Percentiles rank a stretch among this genome's conserved stretches.
phyloP scores from a whole-genome alignment of 1,140 invertebrate species.

The Aleiodes sp. region DNA sequence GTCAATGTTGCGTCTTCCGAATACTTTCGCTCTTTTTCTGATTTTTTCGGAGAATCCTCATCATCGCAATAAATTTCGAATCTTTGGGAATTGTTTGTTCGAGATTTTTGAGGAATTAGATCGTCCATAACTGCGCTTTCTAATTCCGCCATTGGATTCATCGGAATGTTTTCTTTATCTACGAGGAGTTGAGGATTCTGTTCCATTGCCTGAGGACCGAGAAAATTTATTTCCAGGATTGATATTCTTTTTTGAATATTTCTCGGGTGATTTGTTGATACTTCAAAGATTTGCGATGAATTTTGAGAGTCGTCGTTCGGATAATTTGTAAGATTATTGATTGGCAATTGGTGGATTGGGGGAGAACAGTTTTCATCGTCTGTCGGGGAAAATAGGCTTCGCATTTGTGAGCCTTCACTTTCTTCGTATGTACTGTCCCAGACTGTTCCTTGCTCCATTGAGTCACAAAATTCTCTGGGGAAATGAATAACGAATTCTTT shows the following conservation, averaged over 20 bases:
- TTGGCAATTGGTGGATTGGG: background rate
- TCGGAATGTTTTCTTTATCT: constrained; percentile 27
- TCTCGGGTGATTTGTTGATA: too few relatives aligned
- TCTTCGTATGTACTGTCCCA: constrained; percentile 56
- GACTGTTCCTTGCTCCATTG: constrained; percentile 50
- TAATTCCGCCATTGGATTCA: background rate
- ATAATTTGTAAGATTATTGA: too few relatives aligned
- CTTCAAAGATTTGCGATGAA: background rate
- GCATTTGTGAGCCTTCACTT: constrained; percentile 42
- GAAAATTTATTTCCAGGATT: background rate
- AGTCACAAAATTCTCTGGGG: constrained; percentile 52
- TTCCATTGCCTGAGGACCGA: background rate
- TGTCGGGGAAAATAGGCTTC: constrained; percentile 9
- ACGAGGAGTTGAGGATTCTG: background rate
- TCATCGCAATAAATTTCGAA: constrained; percentile 30
- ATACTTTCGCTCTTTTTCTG: background rate
- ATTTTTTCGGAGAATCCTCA: background rate
- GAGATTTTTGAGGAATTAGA: background rate
- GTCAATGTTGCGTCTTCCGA: background rate
- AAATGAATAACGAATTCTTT: constrained; percentile 35
- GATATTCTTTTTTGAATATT: too few relatives aligned
- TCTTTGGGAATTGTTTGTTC: background rate
- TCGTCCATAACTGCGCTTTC: constrained; percentile 10
- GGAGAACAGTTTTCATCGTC: background rate
- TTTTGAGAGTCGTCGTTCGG: background rate